phyloP scores from a whole-genome alignment of 2,888 invertebrate genomes.

The Drosophila atroscutellata region DNA sequence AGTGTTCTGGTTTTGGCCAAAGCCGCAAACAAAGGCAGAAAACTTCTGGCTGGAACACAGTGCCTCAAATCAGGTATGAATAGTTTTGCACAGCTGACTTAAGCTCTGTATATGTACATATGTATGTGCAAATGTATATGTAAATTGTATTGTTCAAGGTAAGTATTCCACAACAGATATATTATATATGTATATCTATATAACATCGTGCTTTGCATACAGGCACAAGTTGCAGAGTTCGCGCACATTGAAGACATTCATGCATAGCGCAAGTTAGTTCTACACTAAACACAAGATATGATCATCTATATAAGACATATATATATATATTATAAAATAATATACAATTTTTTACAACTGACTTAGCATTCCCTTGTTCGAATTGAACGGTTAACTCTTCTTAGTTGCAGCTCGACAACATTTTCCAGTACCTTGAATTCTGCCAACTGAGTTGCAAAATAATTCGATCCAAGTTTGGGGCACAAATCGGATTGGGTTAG shows the following conservation, averaged over 20 bases:
- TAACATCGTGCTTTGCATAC: not conserved
- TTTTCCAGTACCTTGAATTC: not conserved
- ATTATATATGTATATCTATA: not conserved
- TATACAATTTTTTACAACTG: no score
- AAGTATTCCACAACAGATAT: not conserved
- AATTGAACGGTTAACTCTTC: not conserved
- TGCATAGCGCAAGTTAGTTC: not conserved
- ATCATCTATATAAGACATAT: not conserved
- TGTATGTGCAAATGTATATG: no score
- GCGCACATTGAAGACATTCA: not conserved
- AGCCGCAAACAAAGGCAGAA: not conserved
- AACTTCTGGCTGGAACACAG: not conserved
- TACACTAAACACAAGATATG: not conserved
- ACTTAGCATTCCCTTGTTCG: not conserved
- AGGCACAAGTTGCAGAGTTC: not conserved
- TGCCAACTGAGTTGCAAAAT: not conserved
- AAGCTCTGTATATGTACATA: no score
- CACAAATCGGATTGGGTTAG: not conserved
- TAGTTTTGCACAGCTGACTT: not conserved
- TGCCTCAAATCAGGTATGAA: not conserved
- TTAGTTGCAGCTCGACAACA: no score
- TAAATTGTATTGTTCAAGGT: not conserved
- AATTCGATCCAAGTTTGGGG: not conserved
- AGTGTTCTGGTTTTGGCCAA: not conserved
- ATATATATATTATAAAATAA: no score